phyloP scores from a whole-genome alignment of 2,888 invertebrate genomes.

The Patella pellucida region DNA sequence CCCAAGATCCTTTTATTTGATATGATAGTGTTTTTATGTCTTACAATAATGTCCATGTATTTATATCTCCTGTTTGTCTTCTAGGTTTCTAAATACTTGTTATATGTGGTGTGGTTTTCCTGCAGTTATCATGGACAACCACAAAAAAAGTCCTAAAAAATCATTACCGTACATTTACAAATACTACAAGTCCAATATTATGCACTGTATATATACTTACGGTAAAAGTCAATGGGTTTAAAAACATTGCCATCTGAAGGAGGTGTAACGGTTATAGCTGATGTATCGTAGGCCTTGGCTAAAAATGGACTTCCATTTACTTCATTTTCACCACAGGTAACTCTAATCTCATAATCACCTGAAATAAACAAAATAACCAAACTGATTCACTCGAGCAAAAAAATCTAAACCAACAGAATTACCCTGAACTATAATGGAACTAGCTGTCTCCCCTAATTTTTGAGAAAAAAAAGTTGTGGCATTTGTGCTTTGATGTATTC shows the following conservation, averaged over 20 bases:
- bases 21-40: too few species aligned
- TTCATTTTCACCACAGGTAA: conserved; percentile 71
- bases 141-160: not conserved
- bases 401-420: too few species aligned
- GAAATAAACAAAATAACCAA: conserved; percentile 19
- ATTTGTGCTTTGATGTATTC: too few species aligned
- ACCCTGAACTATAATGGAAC: too few species aligned
- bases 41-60: too few species aligned
- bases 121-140: too few species aligned
- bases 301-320: conserved; percentile 95
- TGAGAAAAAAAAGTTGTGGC: too few species aligned
- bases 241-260: conserved; percentile 90
- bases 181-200: not conserved
- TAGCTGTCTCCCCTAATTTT: too few species aligned
- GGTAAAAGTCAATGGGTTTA: conserved; percentile 95
- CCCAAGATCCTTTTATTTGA: too few species aligned
- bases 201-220: conserved; percentile 74
- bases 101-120: too few species aligned
- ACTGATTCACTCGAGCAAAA: not conserved
- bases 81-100: too few species aligned
- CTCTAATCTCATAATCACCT: conserved; percentile 75
- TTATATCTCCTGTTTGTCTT: too few species aligned
- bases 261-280: conserved; percentile 84
- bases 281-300: conserved; percentile 83
- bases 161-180: not conserved